phyloP scores from a whole-genome alignment of 2,113 vertebrate genomes.

The Laticauda laticaudata region DNA sequence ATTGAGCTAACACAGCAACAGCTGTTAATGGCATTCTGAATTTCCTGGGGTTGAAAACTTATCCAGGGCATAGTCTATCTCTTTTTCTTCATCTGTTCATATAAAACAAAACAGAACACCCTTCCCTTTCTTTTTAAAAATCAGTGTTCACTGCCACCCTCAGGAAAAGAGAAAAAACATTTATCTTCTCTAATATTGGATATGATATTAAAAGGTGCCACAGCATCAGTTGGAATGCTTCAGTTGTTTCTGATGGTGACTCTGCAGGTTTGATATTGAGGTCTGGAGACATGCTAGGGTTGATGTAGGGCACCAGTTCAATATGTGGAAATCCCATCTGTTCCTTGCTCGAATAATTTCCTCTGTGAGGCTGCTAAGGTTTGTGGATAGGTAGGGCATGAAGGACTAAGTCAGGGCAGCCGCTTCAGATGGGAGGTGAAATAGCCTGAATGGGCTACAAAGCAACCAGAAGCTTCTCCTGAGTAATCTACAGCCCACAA shows the following conservation, averaged over 20 bases:
- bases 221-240: neutral
- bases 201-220: neutral
- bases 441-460: neutral
- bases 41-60: neutral
- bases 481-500: neutral
- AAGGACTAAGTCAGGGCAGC: neutral
- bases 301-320: neutral
- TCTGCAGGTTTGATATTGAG: neutral
- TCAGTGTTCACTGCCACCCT: neutral
- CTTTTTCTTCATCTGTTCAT: neutral
- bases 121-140: neutral
- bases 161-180: neutral
- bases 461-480: neutral
- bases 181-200: neutral
- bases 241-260: neutral
- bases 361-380: neutral
- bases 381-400: neutral
- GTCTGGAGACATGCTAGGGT: neutral
- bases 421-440: neutral
- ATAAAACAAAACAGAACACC: neutral
- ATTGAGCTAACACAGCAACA: neutral
- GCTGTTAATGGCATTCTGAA: neutral
- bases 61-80: neutral
- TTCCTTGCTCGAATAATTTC: neutral
- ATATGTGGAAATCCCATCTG: no score